These are phyloP conservation scores for Leptonema lineaticorne DNA, from an alignment of 1,140 invertebrate species.

Conservation along the genomic window DNA sequence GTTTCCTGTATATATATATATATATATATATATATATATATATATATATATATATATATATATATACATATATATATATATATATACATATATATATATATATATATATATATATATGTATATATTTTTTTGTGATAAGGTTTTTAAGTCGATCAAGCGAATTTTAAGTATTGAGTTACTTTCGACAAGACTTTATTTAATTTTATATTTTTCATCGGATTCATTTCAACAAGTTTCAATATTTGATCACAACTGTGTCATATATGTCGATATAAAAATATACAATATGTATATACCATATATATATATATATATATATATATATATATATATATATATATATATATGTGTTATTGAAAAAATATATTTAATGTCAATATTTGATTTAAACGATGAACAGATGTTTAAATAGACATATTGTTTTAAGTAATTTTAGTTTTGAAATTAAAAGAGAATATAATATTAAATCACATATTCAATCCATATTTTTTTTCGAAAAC, in stretches of 20 bases:
- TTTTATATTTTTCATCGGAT: no score
- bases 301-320: neutral
- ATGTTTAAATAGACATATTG: no score
- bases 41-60: constrained; percentile 8
- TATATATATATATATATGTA: no score
- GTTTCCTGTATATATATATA: neutral
- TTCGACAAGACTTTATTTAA: neutral
- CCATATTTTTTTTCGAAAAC: no score
- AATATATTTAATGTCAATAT: no score
- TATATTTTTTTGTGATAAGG: no score
- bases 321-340: neutral
- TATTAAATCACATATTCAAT: no score
- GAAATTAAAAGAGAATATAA: no score
- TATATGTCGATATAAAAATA: neutral
- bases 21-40: neutral
- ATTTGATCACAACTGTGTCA: neutral
- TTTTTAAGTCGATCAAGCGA: neutral
- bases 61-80: constrained; percentile 6
- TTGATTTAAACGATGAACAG: no score
- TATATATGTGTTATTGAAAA: no score
- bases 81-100: constrained; percentile 4
- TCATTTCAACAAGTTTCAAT: neutral
- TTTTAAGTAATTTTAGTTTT: no score
- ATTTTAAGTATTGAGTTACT: neutral
- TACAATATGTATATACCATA: neutral